These are phyloP conservation scores for Caenorhabditis sp. DNA, from an alignment of 2,888 invertebrate genomes.

Conservation along the genomic window DNA sequence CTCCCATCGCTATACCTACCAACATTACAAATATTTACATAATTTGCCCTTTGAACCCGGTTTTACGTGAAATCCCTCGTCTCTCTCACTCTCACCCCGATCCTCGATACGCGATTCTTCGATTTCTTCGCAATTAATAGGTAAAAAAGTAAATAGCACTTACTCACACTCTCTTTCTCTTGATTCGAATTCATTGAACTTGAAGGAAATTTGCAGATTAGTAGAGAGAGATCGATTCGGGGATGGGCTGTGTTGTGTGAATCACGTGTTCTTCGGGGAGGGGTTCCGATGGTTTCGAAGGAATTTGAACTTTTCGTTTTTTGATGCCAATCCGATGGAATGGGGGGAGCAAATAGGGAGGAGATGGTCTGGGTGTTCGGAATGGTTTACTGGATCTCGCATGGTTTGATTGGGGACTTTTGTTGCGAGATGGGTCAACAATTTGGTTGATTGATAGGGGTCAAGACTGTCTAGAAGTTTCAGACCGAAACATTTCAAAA, in stretches of 20 bases:
- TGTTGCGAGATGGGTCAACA: too few relatives aligned
- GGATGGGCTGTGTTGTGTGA: neutral
- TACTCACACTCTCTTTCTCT: neutral
- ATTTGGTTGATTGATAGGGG: too few relatives aligned
- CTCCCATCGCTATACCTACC: neutral
- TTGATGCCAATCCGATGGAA: neutral
- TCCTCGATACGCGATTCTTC: neutral
- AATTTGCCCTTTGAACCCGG: slow-evolving; percentile 15
- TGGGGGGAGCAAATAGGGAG: neutral
- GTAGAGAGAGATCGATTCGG: slow-evolving; percentile 3
- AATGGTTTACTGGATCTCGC: neutral
- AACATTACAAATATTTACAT: slow-evolving; percentile 24
- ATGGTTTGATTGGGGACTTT: neutral
- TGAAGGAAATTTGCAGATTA: neutral
- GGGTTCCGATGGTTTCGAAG: neutral
- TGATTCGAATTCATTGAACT: slow-evolving; percentile 8
- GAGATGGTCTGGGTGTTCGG: slow-evolving; percentile 4
- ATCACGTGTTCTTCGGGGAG: slow-evolving; percentile 3
- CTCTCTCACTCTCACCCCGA: neutral
- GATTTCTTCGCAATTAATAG: neutral
- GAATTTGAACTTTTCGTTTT: slow-evolving; percentile 10
- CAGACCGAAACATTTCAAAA: too few relatives aligned
- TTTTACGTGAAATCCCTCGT: slow-evolving; percentile 25
- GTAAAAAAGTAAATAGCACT: slow-evolving; percentile 9
- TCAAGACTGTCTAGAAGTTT: too few relatives aligned